Base-by-base conservation (phyloP, 2,797 vertebrate genomes). In the Agapornis canus region DNA sequence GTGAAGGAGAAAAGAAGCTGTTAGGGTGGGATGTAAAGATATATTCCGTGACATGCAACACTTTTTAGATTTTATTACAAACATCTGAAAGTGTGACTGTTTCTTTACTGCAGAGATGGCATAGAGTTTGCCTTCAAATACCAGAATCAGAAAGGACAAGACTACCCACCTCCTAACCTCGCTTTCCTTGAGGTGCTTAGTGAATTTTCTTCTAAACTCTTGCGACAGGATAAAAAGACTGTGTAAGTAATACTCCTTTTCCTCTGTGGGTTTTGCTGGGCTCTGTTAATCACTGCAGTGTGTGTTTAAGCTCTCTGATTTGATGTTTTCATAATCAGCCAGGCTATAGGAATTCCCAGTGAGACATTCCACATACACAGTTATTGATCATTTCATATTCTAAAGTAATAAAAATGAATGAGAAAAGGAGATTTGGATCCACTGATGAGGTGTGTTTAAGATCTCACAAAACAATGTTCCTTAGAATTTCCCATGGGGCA, bases 91-190 rank as follows among this genome's bases (percentile, higher is more conserved):
- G 8, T 48, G 2, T 31, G 52, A 19, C 49, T 65, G 29, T 92
- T 94, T 86, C 80, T 92, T 82, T 86, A 39, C 78, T 95, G 87
- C 82, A 99, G 99, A 97, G 99, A 99, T 94, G 99, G 99, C 72
- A 99, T 99, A 92, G 99, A 99, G 96, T 99, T 99, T 98, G 99
- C 99, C 40, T 99, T 99, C 96, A 99, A 99, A 97, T 99, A 99
- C 92, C 99, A 99, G 96, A 99, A 99, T 98, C 99, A 99, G 83
- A 99, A 99, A 97, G 99, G 99, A 96, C 96, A 98, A 75, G 99
- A 99, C 94, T 99, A 99, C 90, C 99, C 99, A 66, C 99, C 99
- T 66, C 98, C 99, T 75, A 99, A 99, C 95, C 97, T 99, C 97
- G 99, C 99, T 96, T 99, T 99, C 98, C 98, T 99, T 73, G 99